Evolutionary conservation across 30 jellyfish, hydroid and myxozoan species (phyloP).

Genomic region (Aurelia aurita): DNA sequence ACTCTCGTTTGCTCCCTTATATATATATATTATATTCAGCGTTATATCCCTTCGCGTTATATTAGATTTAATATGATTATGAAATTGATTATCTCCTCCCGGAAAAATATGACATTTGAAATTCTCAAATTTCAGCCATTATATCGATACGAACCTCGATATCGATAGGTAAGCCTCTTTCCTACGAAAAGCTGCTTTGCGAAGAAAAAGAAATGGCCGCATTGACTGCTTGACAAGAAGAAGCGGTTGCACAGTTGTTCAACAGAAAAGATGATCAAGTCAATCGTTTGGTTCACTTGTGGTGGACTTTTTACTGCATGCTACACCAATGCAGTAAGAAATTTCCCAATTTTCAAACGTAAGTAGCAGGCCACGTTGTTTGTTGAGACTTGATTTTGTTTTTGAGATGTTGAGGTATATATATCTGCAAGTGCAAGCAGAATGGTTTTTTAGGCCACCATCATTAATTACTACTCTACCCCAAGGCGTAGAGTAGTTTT

Average conservation of each 20-base stretch:
- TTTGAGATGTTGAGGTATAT: too few relatives aligned
- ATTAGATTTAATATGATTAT: too few relatives aligned
- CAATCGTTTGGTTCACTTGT: slow-evolving; percentile 61
- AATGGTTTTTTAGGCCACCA: too few relatives aligned
- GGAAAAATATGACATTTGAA: not conserved
- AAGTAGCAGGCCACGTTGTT: not conserved
- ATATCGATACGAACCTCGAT: not conserved
- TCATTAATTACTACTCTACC: too few relatives aligned
- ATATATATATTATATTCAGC: too few relatives aligned
- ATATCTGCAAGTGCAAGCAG: too few relatives aligned
- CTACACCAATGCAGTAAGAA: slow-evolving; percentile 47
- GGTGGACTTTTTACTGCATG: slow-evolving; percentile 74
- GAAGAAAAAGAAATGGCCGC: slow-evolving; percentile 15
- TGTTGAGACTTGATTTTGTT: too few relatives aligned
- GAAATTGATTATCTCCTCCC: too few relatives aligned
- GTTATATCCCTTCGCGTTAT: too few relatives aligned
- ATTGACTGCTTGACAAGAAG: not conserved
- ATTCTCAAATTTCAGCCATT: not conserved
- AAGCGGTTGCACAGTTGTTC: not conserved
- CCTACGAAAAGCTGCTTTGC: not conserved
- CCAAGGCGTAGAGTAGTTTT: too few relatives aligned
- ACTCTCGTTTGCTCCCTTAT: too few relatives aligned
- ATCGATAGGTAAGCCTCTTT: not conserved
- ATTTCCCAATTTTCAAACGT: slow-evolving; percentile 47
- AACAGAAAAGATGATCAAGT: slow-evolving; percentile 18